Evolutionary conservation across 2,797 vertebrate genomes (phyloP).

Genomic region (Urosaurus nigricauda): DNA sequence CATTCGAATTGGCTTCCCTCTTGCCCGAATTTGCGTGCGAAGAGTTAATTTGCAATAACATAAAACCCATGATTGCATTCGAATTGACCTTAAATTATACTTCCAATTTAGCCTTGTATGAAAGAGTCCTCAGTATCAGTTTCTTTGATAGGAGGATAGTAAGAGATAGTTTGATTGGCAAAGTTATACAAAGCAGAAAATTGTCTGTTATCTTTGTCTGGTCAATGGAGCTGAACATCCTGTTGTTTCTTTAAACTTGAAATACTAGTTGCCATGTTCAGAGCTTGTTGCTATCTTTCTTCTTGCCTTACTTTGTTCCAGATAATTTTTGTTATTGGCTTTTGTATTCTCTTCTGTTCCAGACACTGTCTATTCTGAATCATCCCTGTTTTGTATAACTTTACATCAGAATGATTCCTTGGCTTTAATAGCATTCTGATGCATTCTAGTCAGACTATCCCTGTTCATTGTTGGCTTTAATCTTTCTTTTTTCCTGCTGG

Average conservation of each 20-base stretch:
- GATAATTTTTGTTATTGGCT: neutral
- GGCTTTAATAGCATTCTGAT: neutral
- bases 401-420: neutral
- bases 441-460: neutral
- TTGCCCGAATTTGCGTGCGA: no score
- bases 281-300: neutral
- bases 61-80: no score
- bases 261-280: neutral
- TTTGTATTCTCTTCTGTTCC: no score
- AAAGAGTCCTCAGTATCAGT: neutral
- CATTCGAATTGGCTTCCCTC: no score
- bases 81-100: no score
- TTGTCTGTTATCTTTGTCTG: neutral
- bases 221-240: neutral
- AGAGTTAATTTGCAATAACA: no score
- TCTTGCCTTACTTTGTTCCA: neutral
- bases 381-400: neutral
- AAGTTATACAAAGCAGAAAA: neutral
- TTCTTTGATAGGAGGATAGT: neutral
- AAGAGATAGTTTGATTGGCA: neutral
- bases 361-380: neutral
- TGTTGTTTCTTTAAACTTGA: neutral
- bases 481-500: neutral
- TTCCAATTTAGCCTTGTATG: no score
- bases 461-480: neutral